Evolutionary conservation across 2,113 vertebrate species (phyloP), one percentile per base, ranked within the genome.

Genomic region (Sinocyclocheilus grahami): DNA sequence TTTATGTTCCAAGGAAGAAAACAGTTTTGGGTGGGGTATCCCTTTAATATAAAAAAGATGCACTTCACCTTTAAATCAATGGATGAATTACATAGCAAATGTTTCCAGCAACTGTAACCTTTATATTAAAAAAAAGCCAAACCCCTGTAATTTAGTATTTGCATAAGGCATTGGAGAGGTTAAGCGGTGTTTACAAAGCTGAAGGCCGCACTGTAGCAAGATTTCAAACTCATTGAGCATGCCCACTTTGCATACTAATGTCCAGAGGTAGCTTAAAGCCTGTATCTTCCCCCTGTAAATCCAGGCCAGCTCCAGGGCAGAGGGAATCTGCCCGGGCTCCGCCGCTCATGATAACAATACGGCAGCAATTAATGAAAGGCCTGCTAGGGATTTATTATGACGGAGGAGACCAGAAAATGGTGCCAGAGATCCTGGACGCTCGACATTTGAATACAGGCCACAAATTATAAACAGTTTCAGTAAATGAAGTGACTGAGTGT

Each of bases 381-480:
- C 91, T 86, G 80, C 84, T 92, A 90, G 88, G 92, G 90, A 92
- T 93, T 92, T 94, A 90, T 91, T 91, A 91, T 88, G 93, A 92
- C 85, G 88, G 89, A 91, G 89, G 27, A 92, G 80, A 91, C 78
- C 88, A 88, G 90, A 90, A 91, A 90, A 92, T 85, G 84, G 91
- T 91, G 11, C 84, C 82, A 91, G 89, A 87, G 92, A 93, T 93
- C 92, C 95, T 92, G 86, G 87, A 92, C 91, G 92, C 94, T 92
- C 90, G 90, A 94, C 92, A 91, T 95, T 94, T 95, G 94, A 95
- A 96, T 95, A 93, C 92, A 95, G 94, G 94, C 95, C 95, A 95
- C 96, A 97, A 96, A 97, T 96, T 96, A 96, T 94, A 95, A 95
- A 96, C 95, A 94, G 93, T 95, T 96, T 96, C 94, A 95, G 94